phyloP scores from a whole-genome alignment of 2,888 invertebrate genomes.

The Sycophila texana region DNA sequence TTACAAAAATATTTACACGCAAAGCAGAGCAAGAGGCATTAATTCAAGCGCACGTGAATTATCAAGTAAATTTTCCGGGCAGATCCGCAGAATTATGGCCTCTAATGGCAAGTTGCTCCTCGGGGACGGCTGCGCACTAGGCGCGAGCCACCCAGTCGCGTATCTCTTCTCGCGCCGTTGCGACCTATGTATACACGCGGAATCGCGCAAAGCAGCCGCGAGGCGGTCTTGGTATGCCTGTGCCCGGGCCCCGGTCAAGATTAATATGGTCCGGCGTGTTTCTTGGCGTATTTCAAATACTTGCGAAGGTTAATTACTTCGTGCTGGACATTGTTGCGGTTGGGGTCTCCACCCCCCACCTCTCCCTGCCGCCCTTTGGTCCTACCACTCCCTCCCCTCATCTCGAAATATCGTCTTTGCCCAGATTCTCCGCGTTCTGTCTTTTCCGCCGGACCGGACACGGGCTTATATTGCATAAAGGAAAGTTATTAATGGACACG shows the following conservation, averaged over 20 bases:
- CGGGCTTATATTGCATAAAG: conserved; percentile 49
- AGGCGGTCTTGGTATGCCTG: conserved; percentile 62
- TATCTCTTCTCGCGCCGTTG: not conserved
- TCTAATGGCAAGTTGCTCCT: conserved; percentile 42
- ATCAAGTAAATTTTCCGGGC: conserved; percentile 54
- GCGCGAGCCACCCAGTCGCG: not conserved
- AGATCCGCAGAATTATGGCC: conserved; percentile 54
- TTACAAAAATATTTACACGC: too few species aligned
- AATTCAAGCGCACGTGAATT: conserved; percentile 49
- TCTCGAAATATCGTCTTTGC: too few species aligned
- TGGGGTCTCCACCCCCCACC: not conserved
- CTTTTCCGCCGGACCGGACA: conserved; percentile 19
- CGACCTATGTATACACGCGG: not conserved
- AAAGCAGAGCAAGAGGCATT: conserved; percentile 10
- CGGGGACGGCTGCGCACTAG: not conserved
- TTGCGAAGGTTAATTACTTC: conserved; percentile 70
- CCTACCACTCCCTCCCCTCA: not conserved
- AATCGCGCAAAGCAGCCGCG: conserved; percentile 21
- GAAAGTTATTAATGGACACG: conserved; percentile 53
- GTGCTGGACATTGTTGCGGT: conserved; percentile 66
- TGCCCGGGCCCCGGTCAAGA: conserved; percentile 63
- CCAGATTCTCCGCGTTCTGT: conserved; percentile 7
- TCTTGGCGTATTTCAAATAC: conserved; percentile 72
- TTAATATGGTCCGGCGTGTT: conserved; percentile 71
- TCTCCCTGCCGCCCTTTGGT: conserved; percentile 5